A percentile compares a stretch with the other conserved stretches of the same genome.
Evolutionary conservation across 2,888 invertebrate genomes (phyloP).

Genomic region (Drosophila meridiana): DNA sequence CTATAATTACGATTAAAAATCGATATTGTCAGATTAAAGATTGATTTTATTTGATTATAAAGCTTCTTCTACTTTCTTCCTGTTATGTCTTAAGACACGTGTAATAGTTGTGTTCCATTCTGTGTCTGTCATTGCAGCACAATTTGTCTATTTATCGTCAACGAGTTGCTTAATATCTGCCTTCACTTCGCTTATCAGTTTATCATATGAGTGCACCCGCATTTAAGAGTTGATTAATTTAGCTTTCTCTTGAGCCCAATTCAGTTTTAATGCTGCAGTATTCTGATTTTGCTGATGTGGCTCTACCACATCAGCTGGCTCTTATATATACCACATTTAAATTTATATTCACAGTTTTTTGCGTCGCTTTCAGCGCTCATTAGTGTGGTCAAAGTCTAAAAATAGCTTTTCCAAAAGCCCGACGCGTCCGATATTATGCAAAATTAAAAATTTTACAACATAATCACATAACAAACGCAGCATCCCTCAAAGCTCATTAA

Average conservation of each 20-base stretch:
- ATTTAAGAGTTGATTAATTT: constrained; percentile 10
- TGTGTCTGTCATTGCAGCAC: constrained; percentile 6
- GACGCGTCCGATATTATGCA: constrained; percentile 45
- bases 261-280: constrained; percentile 10
- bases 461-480: constrained; percentile 49
- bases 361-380: background rate
- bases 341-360: background rate
- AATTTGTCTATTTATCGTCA: constrained; percentile 5
- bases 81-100: too few species aligned
- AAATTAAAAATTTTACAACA: constrained; percentile 46
- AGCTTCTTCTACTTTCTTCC: too few species aligned
- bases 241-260: constrained; percentile 36
- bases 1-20: too few species aligned
- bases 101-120: background rate
- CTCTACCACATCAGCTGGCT: too few species aligned
- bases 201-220: constrained; percentile 16
- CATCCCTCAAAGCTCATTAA: constrained; percentile 55
- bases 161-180: constrained; percentile 27
- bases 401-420: background rate
- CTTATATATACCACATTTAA: background rate
- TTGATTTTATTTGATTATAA: too few species aligned
- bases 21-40: too few species aligned
- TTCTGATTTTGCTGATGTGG: constrained; percentile 23
- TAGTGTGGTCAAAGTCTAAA: constrained; percentile 1
- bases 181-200: constrained; percentile 37